phyloP scores from a whole-genome alignment of 2,797 vertebrate genomes.

The Gouania willdenowi region DNA sequence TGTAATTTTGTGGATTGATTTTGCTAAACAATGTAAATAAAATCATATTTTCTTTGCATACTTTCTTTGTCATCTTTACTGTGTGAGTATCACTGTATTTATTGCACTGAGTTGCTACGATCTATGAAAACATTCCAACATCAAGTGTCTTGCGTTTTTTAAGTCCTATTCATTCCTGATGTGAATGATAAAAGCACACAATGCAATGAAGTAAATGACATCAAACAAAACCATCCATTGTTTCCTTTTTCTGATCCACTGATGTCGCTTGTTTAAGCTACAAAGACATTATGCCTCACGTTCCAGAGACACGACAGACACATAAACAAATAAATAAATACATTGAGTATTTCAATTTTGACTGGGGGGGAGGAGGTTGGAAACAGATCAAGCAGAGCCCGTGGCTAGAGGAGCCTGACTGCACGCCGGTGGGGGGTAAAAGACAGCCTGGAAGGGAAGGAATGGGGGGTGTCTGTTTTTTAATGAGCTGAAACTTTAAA shows the following conservation, averaged over 20 bases:
- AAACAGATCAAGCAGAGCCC: conserved; percentile 82
- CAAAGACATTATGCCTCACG: conserved; percentile 42
- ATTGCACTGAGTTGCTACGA: too few relatives aligned
- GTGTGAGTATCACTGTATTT: too few relatives aligned
- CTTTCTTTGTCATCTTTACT: too few relatives aligned
- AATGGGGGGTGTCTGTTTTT: conserved; percentile 87
- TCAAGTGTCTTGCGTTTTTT: conserved; percentile 28
- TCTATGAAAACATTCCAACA: too few relatives aligned
- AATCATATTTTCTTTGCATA: too few relatives aligned
- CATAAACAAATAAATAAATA: conserved; percentile 78
- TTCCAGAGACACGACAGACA: conserved; percentile 44
- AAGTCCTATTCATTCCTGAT: conserved; percentile 1
- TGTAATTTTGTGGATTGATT: too few relatives aligned
- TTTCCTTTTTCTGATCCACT: conserved; percentile 19
- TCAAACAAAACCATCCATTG: conserved; percentile 23
- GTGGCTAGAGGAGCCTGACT: conserved; percentile 87
- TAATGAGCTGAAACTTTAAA: conserved; percentile 99
- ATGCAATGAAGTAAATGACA: conserved; percentile 15
- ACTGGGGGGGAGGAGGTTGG: too few relatives aligned
- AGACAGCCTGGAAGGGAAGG: conserved; percentile 82
- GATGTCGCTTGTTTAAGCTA: conserved; percentile 40
- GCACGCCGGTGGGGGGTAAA: conserved; percentile 86
- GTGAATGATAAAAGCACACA: conserved; percentile 26
- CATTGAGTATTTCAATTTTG: conserved; percentile 70
- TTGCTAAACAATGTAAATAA: too few relatives aligned